These are phyloP conservation scores for Gadus chalcogrammus DNA, from an alignment of 2,113 vertebrate species.

Conservation along the genomic window DNA sequence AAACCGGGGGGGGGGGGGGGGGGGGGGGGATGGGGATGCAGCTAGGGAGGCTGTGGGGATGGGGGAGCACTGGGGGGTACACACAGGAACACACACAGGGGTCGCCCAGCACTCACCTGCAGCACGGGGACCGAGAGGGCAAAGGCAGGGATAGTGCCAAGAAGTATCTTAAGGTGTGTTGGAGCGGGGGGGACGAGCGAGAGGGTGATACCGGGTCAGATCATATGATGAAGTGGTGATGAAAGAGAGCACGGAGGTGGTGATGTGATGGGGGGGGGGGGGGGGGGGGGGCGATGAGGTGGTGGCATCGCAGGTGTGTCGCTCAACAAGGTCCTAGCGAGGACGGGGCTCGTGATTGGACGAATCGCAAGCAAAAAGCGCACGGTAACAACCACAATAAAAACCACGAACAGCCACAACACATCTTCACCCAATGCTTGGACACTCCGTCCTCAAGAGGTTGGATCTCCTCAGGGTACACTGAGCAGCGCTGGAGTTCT, in stretches of 20 bases:
- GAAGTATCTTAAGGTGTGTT: slow-evolving; percentile 76
- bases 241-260: too few species aligned
- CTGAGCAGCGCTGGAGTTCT: too few species aligned
- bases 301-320: too few species aligned
- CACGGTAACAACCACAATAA: neutral
- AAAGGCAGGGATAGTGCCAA: slow-evolving; percentile 83
- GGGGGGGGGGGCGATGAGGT: too few species aligned
- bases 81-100: slow-evolving; percentile 26
- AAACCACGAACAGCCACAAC: neutral
- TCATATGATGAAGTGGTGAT: neutral
- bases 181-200: slow-evolving; percentile 38
- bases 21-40: slow-evolving; percentile 26
- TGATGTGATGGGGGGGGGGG: too few species aligned
- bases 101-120: slow-evolving; percentile 77
- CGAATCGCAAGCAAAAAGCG: too few species aligned
- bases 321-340: too few species aligned
- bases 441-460: too few species aligned
- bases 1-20: neutral
- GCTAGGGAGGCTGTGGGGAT: slow-evolving; percentile 11
- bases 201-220: neutral
- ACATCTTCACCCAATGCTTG: too few species aligned
- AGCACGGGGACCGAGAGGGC: slow-evolving; percentile 81
- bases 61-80: neutral
- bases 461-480: too few species aligned
- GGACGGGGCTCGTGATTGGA: too few species aligned